phyloP scores from a whole-genome alignment of 1,140 invertebrate species.

The Aphis gossypii region DNA sequence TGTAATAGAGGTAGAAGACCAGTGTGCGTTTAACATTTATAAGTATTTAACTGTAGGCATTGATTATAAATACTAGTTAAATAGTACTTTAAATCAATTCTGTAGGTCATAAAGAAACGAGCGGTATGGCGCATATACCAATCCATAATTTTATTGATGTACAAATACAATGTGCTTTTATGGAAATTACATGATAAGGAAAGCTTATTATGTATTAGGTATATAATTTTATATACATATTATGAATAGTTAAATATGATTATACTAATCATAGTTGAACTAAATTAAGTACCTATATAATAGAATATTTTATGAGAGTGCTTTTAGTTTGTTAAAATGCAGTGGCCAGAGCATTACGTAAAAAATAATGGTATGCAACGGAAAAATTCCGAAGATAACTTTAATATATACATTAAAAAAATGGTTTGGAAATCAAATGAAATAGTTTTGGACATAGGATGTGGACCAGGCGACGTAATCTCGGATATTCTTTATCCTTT shows the following conservation, averaged over 20 bases:
- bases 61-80: no score
- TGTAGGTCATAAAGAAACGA: no score
- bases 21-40: no score
- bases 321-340: slow-evolving; percentile 16
- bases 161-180: slow-evolving; percentile 33
- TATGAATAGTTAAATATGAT: no score
- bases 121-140: no score
- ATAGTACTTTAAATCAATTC: no score
- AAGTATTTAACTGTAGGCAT: no score
- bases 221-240: no score
- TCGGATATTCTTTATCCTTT: slow-evolving; percentile 51
- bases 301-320: background rate
- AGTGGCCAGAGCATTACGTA: slow-evolving; percentile 29
- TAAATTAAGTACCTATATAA: background rate
- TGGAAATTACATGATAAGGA: background rate
- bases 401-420: slow-evolving; percentile 29
- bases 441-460: slow-evolving; percentile 56
- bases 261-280: background rate
- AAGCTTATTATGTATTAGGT: background rate
- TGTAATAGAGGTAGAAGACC: no score
- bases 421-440: slow-evolving; percentile 54
- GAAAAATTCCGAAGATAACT: slow-evolving; percentile 16
- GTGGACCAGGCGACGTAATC: slow-evolving; percentile 57
- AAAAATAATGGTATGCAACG: slow-evolving; percentile 52
- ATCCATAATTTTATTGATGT: no score